phyloP scores from a whole-genome alignment of 2,113 vertebrate genomes.

The Nothocercus nigrocapillus region DNA sequence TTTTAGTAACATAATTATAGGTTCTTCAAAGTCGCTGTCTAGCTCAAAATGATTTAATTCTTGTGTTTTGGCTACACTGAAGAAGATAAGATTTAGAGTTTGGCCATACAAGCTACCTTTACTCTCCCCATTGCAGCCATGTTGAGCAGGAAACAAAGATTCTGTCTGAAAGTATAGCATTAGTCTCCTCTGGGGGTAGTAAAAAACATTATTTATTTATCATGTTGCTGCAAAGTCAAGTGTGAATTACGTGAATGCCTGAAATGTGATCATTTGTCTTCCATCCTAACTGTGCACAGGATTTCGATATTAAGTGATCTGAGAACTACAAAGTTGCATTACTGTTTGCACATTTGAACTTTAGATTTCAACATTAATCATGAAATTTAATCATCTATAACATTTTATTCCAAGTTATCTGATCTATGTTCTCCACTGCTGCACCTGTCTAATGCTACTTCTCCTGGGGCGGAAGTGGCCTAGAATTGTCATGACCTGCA shows the following conservation, averaged over 20 bases:
- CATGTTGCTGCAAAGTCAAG: not conserved
- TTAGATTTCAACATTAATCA: not conserved
- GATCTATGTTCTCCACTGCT: not conserved
- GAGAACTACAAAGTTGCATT: not conserved
- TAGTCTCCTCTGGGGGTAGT: not conserved
- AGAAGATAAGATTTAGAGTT: not conserved
- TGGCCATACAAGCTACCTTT: not conserved
- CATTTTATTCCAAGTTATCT: not conserved
- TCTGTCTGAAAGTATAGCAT: not conserved
- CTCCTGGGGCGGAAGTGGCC: not conserved
- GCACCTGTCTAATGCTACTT: not conserved
- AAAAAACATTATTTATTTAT: slow-evolving; percentile 7
- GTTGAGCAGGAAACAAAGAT: not conserved
- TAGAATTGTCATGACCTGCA: not conserved
- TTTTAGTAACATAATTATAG: not conserved
- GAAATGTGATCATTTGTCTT: not conserved
- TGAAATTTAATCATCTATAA: not conserved
- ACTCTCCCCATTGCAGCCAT: not conserved
- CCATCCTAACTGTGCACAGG: not conserved
- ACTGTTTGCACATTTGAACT: not conserved
- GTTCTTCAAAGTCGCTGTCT: not conserved
- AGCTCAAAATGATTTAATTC: not conserved
- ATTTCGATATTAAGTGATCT: not conserved
- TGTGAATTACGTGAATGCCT: not conserved
- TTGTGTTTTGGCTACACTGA: not conserved